Conservation (phyloP, 2,113 vertebrate genomes). For the Crotalus helleri region DNA sequence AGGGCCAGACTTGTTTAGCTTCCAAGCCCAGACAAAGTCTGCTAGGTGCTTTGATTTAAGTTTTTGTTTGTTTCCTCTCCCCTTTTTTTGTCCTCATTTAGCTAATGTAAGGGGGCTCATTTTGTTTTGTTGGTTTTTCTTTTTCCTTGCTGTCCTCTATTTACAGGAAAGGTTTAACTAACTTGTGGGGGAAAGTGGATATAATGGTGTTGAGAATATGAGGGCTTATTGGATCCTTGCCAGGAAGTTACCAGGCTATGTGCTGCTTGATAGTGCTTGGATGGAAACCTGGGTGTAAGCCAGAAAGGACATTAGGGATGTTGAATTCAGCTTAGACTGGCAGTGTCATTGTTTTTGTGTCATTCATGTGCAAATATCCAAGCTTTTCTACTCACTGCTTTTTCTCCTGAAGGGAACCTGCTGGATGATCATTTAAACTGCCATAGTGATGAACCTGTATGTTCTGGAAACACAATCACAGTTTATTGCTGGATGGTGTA, state of each 20-base stretch:
- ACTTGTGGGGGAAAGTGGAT: conserved; percentile 39
- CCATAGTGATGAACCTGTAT: neutral
- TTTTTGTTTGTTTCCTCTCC: neutral
- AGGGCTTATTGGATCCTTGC: conserved; percentile 51
- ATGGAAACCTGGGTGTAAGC: conserved; percentile 45
- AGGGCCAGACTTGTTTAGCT: neutral
- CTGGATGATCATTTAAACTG: neutral
- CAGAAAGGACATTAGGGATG: conserved; percentile 51
- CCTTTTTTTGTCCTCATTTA: neutral
- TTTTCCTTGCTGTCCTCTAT: neutral
- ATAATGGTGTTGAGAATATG: conserved; percentile 16
- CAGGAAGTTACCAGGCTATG: conserved; percentile 13
- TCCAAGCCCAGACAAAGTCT: neutral
- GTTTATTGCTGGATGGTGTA: neutral
- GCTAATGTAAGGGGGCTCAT: neutral
- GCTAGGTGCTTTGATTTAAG: neutral
- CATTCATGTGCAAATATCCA: conserved; percentile 53
- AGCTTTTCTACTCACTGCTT: conserved; percentile 36
- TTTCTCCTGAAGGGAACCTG: conserved; percentile 25
- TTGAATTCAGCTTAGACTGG: conserved; percentile 58
- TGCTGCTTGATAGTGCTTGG: conserved; percentile 29
- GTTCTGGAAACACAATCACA: neutral
- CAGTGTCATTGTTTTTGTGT: conserved; percentile 46
- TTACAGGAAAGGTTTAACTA: conserved; percentile 46
- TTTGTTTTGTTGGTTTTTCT: neutral